Evolutionary conservation across 2,888 invertebrate genomes (phyloP).

Genomic region (Ypsolopha scabrella): DNA sequence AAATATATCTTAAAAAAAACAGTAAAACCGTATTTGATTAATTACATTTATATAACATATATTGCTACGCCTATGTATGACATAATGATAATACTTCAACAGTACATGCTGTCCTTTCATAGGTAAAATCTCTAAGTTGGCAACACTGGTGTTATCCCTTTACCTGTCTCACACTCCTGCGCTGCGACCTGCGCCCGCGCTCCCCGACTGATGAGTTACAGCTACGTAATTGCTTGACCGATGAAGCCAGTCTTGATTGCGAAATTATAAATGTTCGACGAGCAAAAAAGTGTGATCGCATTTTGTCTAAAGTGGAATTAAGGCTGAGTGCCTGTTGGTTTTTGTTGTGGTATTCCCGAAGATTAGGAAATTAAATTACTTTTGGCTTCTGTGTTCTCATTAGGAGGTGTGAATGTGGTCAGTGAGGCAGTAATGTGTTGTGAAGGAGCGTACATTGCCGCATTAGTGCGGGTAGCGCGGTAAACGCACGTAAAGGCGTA

Average conservation of each 20-base stretch:
- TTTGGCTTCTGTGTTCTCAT: not conserved
- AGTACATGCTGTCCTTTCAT: too few species aligned
- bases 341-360: not conserved
- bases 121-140: too few species aligned
- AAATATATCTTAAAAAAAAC: too few species aligned
- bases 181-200: slow-evolving; percentile 31
- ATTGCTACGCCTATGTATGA: too few species aligned
- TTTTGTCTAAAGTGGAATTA: not conserved
- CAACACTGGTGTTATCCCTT: too few species aligned
- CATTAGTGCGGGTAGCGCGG: slow-evolving; percentile 16
- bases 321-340: not conserved
- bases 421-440: not conserved
- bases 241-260: slow-evolving; percentile 38
- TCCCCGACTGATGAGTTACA: slow-evolving; percentile 31
- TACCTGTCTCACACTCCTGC: slow-evolving; percentile 4
- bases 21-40: too few species aligned
- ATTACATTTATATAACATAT: too few species aligned
- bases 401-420: not conserved
- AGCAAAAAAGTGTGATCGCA: slow-evolving; percentile 25
- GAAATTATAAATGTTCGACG: slow-evolving; percentile 26
- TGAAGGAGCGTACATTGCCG: not conserved
- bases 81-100: too few species aligned
- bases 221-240: slow-evolving; percentile 50
- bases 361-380: not conserved
- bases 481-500: slow-evolving; percentile 25